Evolutionary conservation across 2,888 invertebrate genomes (phyloP), one percentile per base, ranked within the genome.

Genomic region (Mesoligia furuncula): DNA sequence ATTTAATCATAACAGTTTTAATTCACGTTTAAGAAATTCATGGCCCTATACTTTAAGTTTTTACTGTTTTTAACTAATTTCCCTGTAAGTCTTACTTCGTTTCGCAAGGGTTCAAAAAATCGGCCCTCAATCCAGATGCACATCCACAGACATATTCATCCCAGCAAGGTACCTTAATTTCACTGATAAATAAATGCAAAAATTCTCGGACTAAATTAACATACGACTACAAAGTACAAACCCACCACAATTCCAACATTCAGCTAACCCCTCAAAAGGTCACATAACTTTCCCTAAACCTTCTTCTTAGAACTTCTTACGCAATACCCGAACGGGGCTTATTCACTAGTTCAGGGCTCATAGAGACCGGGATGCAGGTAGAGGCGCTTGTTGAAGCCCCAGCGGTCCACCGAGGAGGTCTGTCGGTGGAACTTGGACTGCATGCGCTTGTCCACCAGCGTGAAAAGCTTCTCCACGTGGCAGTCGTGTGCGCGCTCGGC

Each of bases 281-380:
- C 9, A 27, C 17, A 17, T 27, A 31, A 11, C 27, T 24, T n/a
- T 45, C 6, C 15, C 48, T 11, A 5, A n/a, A 57, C 51, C 20
- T 54, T 24, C 20, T 20, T 39, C 15, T 62, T 15, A 57, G 17
- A 74, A 65, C 59, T 59, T 79, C 27, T 65, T 51, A 51, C 65
- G 48, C 11, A 73, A 45, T 66, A 73, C 6, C 17, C 11, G 24
- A 51, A 27, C 27, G 51, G 13, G 15, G 20, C 1, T 17, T 20
- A 11, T 15, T 13, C 0, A 13, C 2, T 27, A 15, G 54, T 24
- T 73, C 73, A 85, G n/a, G 61, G 24, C 77, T 95, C 95, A 88
- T 94, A 96, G 66, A 97, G 95, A 2, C 98, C 98, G 0, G 98
- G 98, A 95, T 98, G 98, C 84, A 98, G 97, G 92, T 97, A 98